Evolutionary conservation across 2,888 invertebrate genomes (phyloP).

Genomic region (Caprella mutica): DNA sequence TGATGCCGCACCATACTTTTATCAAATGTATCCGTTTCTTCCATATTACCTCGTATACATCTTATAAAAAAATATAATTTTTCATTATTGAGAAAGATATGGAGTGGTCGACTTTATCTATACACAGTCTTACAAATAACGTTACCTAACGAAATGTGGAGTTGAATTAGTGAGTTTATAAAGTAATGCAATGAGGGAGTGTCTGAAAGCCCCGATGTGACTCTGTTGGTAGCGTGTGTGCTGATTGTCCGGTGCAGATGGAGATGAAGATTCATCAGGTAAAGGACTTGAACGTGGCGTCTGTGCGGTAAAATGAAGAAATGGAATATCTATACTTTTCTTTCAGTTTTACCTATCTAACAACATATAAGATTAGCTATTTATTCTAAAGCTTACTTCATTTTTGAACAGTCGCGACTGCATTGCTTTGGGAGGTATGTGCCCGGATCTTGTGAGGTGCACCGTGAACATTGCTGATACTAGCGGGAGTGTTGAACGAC

Average conservation of each 20-base stretch:
- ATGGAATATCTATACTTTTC: no score
- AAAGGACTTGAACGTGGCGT: no score
- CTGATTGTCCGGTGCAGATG: no score
- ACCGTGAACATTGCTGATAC: constrained; percentile 69
- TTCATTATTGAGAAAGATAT: neutral
- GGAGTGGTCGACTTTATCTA: neutral
- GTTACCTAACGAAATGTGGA: constrained; percentile 67
- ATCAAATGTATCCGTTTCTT: constrained; percentile 37
- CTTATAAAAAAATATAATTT: neutral
- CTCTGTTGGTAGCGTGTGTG: constrained; percentile 80
- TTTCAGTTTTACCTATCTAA: no score
- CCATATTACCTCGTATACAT: constrained; percentile 66
- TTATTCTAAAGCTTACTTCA: no score
- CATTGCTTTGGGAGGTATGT: constrained; percentile 45
- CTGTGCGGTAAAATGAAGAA: no score
- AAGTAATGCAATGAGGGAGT: constrained; percentile 70
- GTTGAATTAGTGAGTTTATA: constrained; percentile 64
- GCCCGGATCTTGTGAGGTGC: constrained; percentile 70
- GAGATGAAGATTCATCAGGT: no score
- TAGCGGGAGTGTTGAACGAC: constrained; percentile 57
- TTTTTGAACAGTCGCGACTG: neutral
- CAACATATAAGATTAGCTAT: no score
- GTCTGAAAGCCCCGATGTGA: constrained; percentile 67
- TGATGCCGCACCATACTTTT: constrained; percentile 29
- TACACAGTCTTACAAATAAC: neutral